Evolutionary conservation across 92 coral and sea anemone genomes (phyloP).

Genomic region (Heteractis magnifica): DNA sequence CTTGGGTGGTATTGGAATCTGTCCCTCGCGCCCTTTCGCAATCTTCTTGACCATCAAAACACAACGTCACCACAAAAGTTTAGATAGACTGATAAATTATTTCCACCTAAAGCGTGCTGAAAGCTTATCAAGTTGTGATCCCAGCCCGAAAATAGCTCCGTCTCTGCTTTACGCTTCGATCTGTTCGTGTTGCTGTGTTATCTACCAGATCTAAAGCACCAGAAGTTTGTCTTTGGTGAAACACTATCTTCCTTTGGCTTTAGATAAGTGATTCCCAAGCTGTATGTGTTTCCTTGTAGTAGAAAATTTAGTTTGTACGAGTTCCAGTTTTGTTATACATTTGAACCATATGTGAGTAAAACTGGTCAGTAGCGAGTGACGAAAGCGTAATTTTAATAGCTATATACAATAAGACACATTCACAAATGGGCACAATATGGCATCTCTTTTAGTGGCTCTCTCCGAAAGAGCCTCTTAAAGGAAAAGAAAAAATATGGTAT

Average conservation of each 20-base stretch:
- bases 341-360: neutral
- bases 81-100: slow-evolving; percentile 14
- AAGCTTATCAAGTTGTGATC: slow-evolving; percentile 5
- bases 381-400: neutral
- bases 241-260: neutral
- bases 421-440: neutral
- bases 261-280: neutral
- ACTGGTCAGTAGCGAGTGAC: neutral
- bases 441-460: neutral
- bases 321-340: neutral
- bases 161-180: neutral
- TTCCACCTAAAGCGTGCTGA: slow-evolving; percentile 17
- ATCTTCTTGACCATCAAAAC: slow-evolving; percentile 17
- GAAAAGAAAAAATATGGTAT: neutral
- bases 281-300: neutral
- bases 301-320: neutral
- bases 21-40: slow-evolving; percentile 20
- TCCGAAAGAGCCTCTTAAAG: neutral
- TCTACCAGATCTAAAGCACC: neutral
- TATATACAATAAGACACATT: neutral
- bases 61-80: slow-evolving; percentile 1
- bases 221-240: neutral
- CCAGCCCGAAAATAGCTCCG: slow-evolving; percentile 12
- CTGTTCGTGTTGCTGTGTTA: neutral
- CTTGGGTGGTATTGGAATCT: slow-evolving; percentile 22